phyloP scores from a whole-genome alignment of 2,888 invertebrate genomes.

The Aethes cnicana region DNA sequence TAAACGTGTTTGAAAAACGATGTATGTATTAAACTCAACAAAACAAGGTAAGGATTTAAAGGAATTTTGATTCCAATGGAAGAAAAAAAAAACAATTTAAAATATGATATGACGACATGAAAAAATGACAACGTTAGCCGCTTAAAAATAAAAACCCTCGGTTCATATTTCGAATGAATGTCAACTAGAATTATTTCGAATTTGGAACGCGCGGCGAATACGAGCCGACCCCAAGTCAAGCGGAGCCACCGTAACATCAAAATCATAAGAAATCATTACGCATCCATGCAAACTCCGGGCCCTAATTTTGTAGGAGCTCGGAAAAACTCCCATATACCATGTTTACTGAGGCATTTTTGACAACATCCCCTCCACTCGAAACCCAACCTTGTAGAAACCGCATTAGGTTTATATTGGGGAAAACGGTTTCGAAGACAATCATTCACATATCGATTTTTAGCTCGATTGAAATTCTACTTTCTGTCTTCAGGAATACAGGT shows the following conservation, averaged over 20 bases:
- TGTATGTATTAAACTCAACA: too few species aligned
- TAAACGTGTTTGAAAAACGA: too few species aligned
- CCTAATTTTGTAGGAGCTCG: conserved; percentile 67
- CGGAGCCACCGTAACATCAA: conserved; percentile 70
- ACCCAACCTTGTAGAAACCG: conserved; percentile 29
- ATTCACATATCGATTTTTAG: conserved; percentile 56
- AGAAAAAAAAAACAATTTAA: not conserved
- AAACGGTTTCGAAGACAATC: conserved; percentile 55
- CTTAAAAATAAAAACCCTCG: conserved; percentile 31
- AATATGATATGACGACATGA: too few species aligned
- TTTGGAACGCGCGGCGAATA: conserved; percentile 42
- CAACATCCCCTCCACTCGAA: conserved; percentile 36
- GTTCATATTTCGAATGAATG: conserved; percentile 40
- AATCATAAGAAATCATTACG: conserved; percentile 81
- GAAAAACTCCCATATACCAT: conserved; percentile 66
- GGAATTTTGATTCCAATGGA: not conserved
- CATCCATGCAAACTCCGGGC: conserved; percentile 65
- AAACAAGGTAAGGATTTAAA: too few species aligned
- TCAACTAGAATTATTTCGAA: conserved; percentile 35
- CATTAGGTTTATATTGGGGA: conserved; percentile 40
- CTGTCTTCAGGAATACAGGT: conserved; percentile 32
- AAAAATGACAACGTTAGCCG: too few species aligned
- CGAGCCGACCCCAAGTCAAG: conserved; percentile 55
- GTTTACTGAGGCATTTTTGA: conserved; percentile 61
- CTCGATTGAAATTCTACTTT: conserved; percentile 39